Evolutionary conservation across 2,113 vertebrate species (phyloP).

Genomic region (Lophius piscatorius): DNA sequence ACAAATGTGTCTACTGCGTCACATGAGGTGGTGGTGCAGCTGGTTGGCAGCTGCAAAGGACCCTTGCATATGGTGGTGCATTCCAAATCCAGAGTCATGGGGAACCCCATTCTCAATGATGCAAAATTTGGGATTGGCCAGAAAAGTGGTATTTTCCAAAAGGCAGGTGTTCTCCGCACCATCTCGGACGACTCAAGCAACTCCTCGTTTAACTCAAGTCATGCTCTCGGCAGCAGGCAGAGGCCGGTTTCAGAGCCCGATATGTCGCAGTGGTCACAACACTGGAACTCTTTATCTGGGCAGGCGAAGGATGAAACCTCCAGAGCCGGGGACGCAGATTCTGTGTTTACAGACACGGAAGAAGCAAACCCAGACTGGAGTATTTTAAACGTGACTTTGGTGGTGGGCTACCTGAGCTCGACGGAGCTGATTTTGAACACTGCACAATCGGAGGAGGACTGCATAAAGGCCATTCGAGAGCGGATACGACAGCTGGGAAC

Average conservation of each 20-base stretch:
- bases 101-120: slow-evolving; percentile 86
- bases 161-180: slow-evolving; percentile 86
- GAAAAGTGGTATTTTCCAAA: slow-evolving; percentile 82
- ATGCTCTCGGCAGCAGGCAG: slow-evolving; percentile 69
- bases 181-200: slow-evolving; percentile 84
- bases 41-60: slow-evolving; percentile 89
- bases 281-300: slow-evolving; percentile 54
- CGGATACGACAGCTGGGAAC: slow-evolving; percentile 89
- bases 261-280: slow-evolving; percentile 76
- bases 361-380: slow-evolving; percentile 85
- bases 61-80: slow-evolving; percentile 87
- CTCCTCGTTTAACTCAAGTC: slow-evolving; percentile 57
- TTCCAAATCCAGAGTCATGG: slow-evolving; percentile 68
- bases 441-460: slow-evolving; percentile 83
- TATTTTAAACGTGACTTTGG: slow-evolving; percentile 89
- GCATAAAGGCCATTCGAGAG: slow-evolving; percentile 88
- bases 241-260: slow-evolving; percentile 85
- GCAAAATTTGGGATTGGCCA: slow-evolving; percentile 80
- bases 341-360: slow-evolving; percentile 77
- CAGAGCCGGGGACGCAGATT: slow-evolving; percentile 71
- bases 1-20: slow-evolving; percentile 86
- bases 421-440: slow-evolving; percentile 89
- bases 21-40: slow-evolving; percentile 91
- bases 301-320: slow-evolving; percentile 73
- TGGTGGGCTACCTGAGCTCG: slow-evolving; percentile 94